Conservation (phyloP, 2,113 vertebrate genomes). For the Todiramphus chloris region DNA sequence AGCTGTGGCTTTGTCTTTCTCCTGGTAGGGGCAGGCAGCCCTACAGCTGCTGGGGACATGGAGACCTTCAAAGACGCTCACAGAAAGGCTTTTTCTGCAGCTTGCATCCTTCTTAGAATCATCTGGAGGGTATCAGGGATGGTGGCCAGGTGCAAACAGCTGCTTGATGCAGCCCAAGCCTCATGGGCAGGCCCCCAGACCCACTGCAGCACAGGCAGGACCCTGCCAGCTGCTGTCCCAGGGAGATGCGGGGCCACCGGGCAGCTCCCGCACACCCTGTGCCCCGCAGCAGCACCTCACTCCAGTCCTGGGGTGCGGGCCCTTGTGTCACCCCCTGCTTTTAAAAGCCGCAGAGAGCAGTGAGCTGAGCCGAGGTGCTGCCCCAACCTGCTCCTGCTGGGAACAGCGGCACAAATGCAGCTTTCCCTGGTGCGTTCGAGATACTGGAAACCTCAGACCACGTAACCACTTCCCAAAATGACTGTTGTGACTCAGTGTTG, state of each 20-base stretch:
- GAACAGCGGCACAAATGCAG: neutral
- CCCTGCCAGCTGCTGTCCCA: neutral
- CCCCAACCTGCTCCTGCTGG: neutral
- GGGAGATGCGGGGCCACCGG: neutral
- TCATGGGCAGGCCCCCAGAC: fast-evolving
- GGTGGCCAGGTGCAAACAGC: neutral
- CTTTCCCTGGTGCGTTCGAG: neutral
- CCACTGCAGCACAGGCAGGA: neutral
- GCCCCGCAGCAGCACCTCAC: neutral
- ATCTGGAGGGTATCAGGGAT: fast-evolving
- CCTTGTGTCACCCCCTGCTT: neutral
- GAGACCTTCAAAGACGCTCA: neutral
- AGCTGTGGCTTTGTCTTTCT: neutral
- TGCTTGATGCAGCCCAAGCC: neutral
- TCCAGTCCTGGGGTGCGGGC: too few relatives aligned
- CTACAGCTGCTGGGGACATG: fast-evolving
- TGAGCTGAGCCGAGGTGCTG: neutral
- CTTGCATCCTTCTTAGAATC: neutral
- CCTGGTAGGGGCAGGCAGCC: neutral
- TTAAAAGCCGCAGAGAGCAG: neutral
- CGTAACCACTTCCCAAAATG: neutral
- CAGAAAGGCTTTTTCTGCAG: neutral
- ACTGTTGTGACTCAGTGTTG: neutral
- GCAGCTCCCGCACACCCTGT: neutral
- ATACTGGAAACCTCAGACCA: neutral